phyloP scores from a whole-genome alignment of 2,888 invertebrate species.

The Trissolcus japonicus region DNA sequence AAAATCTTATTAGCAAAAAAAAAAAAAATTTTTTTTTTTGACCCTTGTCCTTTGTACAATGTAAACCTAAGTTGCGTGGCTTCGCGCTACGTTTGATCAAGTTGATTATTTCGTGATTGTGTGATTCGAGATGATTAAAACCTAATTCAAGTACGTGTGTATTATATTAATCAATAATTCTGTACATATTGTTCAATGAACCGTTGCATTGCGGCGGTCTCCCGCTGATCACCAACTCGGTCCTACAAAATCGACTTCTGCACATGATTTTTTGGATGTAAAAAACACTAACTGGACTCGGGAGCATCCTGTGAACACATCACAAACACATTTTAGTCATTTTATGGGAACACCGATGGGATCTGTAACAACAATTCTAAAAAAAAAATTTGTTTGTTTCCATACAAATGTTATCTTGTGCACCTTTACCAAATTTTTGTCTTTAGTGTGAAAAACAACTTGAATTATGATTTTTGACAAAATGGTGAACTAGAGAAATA shows the following conservation, averaged over 20 bases:
- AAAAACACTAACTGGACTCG: slow-evolving; percentile 51
- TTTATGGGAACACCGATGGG: too few species aligned
- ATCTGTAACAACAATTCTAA: too few species aligned
- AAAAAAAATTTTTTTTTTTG: slow-evolving; percentile 12
- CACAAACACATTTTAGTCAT: too few species aligned
- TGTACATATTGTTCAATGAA: slow-evolving; percentile 56
- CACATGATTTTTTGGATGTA: slow-evolving; percentile 23
- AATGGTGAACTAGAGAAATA: background rate
- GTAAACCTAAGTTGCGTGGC: slow-evolving; percentile 48
- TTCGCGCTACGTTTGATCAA: slow-evolving; percentile 50
- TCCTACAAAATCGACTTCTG: slow-evolving; percentile 41
- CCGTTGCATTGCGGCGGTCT: slow-evolving; percentile 44
- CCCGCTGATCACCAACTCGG: slow-evolving; percentile 34
- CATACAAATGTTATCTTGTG: too few species aligned
- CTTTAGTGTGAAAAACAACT: background rate
- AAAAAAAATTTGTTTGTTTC: too few species aligned
- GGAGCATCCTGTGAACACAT: slow-evolving; percentile 44
- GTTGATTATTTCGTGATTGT: slow-evolving; percentile 39
- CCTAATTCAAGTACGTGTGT: slow-evolving; percentile 57
- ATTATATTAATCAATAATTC: slow-evolving; percentile 54
- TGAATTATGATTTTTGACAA: background rate
- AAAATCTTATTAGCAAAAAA: slow-evolving; percentile 5
- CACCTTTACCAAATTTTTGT: too few species aligned
- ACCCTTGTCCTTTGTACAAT: slow-evolving; percentile 54
- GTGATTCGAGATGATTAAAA: slow-evolving; percentile 49